Evolutionary conservation across 2,888 invertebrate genomes (phyloP).

Genomic region (Aelia acuminata): DNA sequence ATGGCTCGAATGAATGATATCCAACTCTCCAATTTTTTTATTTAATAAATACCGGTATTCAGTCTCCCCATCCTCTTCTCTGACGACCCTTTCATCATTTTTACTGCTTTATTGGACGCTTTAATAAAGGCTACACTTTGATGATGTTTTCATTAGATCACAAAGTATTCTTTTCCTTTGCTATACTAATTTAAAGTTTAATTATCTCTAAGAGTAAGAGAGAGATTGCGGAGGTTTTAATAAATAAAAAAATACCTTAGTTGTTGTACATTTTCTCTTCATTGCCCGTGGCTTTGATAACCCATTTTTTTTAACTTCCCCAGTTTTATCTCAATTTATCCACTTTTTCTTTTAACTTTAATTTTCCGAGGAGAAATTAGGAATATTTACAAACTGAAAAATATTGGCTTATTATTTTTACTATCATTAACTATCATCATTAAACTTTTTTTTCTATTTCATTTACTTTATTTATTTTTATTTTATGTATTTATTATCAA

Average conservation of each 20-base stretch:
- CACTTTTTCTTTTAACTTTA: not conserved
- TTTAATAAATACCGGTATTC: not conserved
- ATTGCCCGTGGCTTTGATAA: not conserved
- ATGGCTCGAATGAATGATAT: not conserved
- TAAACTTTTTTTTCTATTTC: too few relatives aligned
- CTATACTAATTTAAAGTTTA: slow-evolving; percentile 2
- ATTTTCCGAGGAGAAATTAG: not conserved
- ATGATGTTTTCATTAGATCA: slow-evolving; percentile 18
- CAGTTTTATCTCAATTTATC: not conserved
- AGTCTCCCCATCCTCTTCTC: not conserved
- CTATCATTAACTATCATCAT: not conserved
- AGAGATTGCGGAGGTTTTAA: not conserved
- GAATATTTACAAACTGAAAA: not conserved
- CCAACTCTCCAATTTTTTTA: not conserved
- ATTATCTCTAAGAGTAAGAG: not conserved
- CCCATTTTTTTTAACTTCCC: not conserved
- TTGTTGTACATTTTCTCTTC: slow-evolving; percentile 16
- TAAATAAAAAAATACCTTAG: slow-evolving; percentile 16
- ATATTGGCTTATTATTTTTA: not conserved
- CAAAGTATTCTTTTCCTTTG: not conserved
- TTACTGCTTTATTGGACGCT: slow-evolving; percentile 11
- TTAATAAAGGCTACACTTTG: not conserved
- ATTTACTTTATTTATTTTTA: too few relatives aligned
- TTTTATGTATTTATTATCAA: too few relatives aligned
- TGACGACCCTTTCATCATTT: slow-evolving; percentile 3